These are phyloP conservation scores for Phalangium opilio DNA, from an alignment of 2,888 invertebrate genomes.

Conservation along the genomic window DNA sequence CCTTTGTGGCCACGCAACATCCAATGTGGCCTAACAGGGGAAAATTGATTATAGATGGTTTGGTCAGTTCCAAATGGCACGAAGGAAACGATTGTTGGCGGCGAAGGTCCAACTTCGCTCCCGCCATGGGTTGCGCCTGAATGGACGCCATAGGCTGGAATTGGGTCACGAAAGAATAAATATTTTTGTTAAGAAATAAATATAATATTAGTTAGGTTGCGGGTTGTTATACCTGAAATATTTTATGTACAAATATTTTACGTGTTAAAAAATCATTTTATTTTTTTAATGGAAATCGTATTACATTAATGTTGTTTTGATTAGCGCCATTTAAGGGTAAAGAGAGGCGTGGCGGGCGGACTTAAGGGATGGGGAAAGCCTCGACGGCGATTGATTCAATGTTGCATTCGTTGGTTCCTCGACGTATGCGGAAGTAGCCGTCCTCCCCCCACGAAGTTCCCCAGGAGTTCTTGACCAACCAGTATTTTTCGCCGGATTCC, in stretches of 20 bases:
- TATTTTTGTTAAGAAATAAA: too few species aligned
- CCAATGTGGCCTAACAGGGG: constrained; percentile 23
- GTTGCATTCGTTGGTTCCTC: constrained; percentile 23
- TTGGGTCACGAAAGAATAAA: too few species aligned
- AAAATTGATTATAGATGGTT: constrained; percentile 19
- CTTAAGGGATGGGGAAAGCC: constrained; percentile 17
- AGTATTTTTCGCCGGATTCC: constrained; percentile 23
- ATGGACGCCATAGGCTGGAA: too few species aligned
- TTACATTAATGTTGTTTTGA: too few species aligned
- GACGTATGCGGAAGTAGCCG: constrained; percentile 25
- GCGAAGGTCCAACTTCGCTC: constrained; percentile 13
- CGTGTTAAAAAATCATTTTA: too few species aligned
- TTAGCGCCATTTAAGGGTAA: too few species aligned
- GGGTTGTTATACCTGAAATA: too few species aligned
- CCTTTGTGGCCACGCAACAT: constrained; percentile 17
- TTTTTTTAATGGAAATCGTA: too few species aligned
- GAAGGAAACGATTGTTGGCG: constrained; percentile 21
- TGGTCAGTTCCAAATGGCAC: constrained; percentile 22
- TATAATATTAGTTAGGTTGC: too few species aligned
- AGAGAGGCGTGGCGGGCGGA: neutral
- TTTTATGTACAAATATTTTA: too few species aligned
- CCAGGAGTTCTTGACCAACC: constrained; percentile 26
- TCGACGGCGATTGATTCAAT: constrained; percentile 17
- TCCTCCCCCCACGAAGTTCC: constrained; percentile 25
- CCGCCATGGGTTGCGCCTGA: too few species aligned